Percentiles rank a stretch among this genome's conserved stretches.
Conservation (phyloP, 2,113 vertebrate genomes). For the Melozone crissalis region DNA sequence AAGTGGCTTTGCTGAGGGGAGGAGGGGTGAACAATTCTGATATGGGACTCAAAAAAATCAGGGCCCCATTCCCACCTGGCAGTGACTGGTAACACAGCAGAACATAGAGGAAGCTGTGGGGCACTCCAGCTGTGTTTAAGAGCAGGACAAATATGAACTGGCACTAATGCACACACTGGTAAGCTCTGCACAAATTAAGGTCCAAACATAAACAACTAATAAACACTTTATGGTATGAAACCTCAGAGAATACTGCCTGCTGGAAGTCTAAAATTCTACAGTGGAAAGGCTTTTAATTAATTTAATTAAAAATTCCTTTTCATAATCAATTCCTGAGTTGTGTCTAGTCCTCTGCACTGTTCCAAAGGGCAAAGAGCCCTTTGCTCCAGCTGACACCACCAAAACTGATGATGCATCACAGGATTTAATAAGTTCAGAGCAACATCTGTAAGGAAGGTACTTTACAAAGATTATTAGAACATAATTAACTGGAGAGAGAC, state of each 20-base stretch:
- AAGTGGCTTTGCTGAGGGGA: neutral
- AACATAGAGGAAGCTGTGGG: neutral
- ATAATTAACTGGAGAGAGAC: neutral
- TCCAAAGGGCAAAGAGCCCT: neutral
- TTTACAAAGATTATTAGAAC: neutral
- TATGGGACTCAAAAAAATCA: neutral
- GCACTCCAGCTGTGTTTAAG: neutral
- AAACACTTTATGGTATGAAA: neutral
- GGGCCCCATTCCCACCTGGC: neutral
- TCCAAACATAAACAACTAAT: neutral
- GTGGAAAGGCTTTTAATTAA: neutral
- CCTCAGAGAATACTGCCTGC: neutral
- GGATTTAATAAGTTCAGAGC: neutral
- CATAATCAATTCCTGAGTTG: neutral
- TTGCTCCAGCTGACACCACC: neutral
- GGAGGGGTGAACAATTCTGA: neutral
- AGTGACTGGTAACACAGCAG: neutral
- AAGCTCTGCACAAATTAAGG: neutral
- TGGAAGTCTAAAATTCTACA: neutral
- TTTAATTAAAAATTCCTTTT: neutral
- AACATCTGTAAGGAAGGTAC: neutral
- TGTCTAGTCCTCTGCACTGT: neutral
- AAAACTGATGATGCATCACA: neutral
- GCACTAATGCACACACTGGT: neutral
- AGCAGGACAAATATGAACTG: rapidly evolving